Conservation (phyloP, 2,888 invertebrate genomes). For the Temnothorax ravouxi region DNA sequence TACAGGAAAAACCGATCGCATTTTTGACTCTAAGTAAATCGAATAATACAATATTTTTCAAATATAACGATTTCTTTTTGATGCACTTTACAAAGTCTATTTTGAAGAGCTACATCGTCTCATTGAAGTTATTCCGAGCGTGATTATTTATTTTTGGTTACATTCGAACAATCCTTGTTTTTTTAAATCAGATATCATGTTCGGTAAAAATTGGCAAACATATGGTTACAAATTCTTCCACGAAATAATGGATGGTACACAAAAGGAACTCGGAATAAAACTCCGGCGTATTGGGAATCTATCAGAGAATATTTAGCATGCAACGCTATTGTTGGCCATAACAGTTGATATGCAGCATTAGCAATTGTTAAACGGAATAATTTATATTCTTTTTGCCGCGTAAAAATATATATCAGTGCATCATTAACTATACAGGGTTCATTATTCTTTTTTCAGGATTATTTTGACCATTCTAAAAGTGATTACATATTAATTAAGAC, state of each 20-base stretch:
- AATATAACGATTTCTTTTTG: not conserved
- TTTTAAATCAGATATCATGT: not conserved
- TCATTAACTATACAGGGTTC: not conserved
- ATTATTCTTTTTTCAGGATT: constrained; percentile 3
- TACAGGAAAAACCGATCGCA: not conserved
- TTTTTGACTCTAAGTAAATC: constrained; percentile 7
- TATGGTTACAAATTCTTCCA: not conserved
- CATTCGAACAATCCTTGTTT: not conserved
- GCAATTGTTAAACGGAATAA: constrained; percentile 62
- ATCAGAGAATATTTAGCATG: constrained; percentile 75
- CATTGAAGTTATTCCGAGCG: not conserved
- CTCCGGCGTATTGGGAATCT: constrained; percentile 67
- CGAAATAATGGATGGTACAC: constrained; percentile 1
- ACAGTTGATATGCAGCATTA: constrained; percentile 66
- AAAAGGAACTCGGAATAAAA: constrained; percentile 24
- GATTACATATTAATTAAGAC: not conserved
- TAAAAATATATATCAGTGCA: not conserved
- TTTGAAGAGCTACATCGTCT: not conserved
- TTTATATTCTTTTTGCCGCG: constrained; percentile 49
- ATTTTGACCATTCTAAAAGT: not conserved
- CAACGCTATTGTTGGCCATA: constrained; percentile 56
- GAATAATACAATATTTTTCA: not conserved
- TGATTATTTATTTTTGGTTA: not conserved
- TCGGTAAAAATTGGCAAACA: constrained; percentile 3
- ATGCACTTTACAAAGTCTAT: constrained; percentile 1